Conservation (phyloP, 2,888 invertebrate genomes). For the Tipula helvola region DNA sequence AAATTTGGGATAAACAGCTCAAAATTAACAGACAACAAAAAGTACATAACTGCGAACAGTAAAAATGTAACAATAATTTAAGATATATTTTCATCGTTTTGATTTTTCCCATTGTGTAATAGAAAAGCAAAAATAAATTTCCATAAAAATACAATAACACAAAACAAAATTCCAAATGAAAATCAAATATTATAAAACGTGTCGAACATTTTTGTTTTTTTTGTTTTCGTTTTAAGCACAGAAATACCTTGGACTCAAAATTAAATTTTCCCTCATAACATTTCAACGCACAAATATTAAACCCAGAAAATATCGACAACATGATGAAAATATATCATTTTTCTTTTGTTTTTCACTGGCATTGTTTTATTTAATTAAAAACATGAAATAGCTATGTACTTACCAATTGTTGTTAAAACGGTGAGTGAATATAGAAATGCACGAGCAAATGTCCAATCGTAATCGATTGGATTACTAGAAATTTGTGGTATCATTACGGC, state of each 20-base stretch:
- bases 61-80: not conserved
- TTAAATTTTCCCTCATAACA: not conserved
- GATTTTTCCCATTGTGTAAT: not conserved
- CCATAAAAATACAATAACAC: not conserved
- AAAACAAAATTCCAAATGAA: not conserved
- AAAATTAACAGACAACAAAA: not conserved
- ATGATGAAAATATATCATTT: not conserved
- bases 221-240: not conserved
- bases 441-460: slow-evolving; percentile 79
- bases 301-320: not conserved
- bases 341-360: not conserved
- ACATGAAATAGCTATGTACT: slow-evolving; percentile 30
- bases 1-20: not conserved
- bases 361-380: no score
- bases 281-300: no score
- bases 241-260: not conserved
- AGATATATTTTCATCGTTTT: not conserved
- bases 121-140: not conserved
- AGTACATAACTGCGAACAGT: not conserved
- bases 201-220: not conserved
- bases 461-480: slow-evolving; percentile 35
- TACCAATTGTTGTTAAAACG: slow-evolving; percentile 84
- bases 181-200: not conserved
- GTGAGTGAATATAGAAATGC: slow-evolving; percentile 92
- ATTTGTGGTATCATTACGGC: slow-evolving; percentile 30